Evolutionary conservation across 2,113 vertebrate species (phyloP).

Genomic region (Phrynosoma blainvillii): DNA sequence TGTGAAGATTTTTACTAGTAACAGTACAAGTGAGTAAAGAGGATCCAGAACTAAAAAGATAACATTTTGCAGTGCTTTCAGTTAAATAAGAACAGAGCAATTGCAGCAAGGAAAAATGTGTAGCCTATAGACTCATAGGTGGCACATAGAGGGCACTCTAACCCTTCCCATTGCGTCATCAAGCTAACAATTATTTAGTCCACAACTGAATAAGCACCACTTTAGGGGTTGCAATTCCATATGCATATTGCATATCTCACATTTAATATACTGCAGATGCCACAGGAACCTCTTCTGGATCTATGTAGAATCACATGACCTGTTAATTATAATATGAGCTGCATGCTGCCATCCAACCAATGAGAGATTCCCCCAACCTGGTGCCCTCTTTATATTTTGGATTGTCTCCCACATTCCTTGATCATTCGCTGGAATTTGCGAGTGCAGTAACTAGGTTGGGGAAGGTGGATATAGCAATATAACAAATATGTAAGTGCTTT

Average conservation of each 20-base stretch:
- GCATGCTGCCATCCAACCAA: not conserved
- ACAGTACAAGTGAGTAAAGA: not conserved
- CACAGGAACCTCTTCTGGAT: not conserved
- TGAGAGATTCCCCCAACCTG: not conserved
- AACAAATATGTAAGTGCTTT: not conserved
- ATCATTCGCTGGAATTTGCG: not conserved
- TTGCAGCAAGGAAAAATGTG: not conserved
- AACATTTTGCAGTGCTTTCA: not conserved
- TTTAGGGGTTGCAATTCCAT: not conserved
- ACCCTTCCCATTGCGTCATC: not conserved
- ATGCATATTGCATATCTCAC: not conserved
- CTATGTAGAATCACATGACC: no score
- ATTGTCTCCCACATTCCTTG: not conserved
- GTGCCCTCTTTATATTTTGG: not conserved
- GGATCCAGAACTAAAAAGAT: not conserved
- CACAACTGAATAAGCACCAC: not conserved
- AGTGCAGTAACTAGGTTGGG: not conserved
- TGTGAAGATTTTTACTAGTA: not conserved
- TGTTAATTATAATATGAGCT: not conserved
- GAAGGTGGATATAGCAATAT: not conserved
- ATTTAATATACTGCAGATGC: not conserved
- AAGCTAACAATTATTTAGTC: not conserved
- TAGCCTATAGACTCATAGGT: not conserved
- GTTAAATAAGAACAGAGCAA: not conserved
- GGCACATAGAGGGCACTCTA: conserved; percentile 24